phyloP scores from a whole-genome alignment of 1,140 invertebrate genomes.

The Hylaeus anthracinus region DNA sequence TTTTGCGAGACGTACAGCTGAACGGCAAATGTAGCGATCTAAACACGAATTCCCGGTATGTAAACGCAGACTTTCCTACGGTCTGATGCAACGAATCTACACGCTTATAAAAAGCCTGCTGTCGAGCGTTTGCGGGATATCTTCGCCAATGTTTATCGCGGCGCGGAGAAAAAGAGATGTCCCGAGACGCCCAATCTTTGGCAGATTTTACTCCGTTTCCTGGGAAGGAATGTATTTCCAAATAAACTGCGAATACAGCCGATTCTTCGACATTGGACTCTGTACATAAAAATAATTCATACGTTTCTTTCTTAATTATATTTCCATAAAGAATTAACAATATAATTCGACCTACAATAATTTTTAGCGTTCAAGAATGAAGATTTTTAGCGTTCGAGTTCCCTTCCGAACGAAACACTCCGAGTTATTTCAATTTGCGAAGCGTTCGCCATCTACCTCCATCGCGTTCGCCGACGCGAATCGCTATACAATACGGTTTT shows the following conservation, averaged over 20 bases:
- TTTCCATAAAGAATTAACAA: too few species aligned
- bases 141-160: conserved; percentile 11
- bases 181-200: conserved; percentile 7
- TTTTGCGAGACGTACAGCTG: conserved; percentile 51
- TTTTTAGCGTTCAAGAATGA: too few species aligned
- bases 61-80: conserved; percentile 58
- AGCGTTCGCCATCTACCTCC: not conserved
- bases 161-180: conserved; percentile 2
- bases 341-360: too few species aligned
- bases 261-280: too few species aligned
- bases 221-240: too few species aligned
- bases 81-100: conserved; percentile 45
- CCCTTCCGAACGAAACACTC: not conserved
- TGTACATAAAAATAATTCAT: too few species aligned
- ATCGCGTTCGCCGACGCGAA: not conserved
- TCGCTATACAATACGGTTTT: conserved; percentile 14
- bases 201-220: conserved; percentile 29
- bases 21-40: conserved; percentile 59
- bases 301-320: too few species aligned
- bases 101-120: conserved; percentile 23
- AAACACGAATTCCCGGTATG: conserved; percentile 56
- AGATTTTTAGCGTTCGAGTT: too few species aligned
- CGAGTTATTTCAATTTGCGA: not conserved
- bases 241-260: not conserved
- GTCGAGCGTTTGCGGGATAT: not conserved